A percentile compares a stretch with the other conserved stretches of the same genome.
These are phyloP conservation scores for Acanthococcus lagerstroemiae DNA, from an alignment of 2,888 invertebrate genomes.

Conservation along the genomic window DNA sequence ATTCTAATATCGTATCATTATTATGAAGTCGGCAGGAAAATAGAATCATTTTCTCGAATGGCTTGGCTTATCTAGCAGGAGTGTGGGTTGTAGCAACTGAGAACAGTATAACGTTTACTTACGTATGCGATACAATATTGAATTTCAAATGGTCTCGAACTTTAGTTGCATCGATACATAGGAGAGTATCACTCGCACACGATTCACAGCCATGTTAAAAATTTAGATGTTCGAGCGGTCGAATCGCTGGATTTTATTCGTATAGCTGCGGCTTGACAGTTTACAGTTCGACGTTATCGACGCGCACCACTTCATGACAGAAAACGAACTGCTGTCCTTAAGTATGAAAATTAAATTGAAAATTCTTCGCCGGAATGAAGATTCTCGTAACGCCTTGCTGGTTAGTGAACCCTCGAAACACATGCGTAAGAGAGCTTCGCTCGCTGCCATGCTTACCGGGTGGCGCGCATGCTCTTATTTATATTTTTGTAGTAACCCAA, in stretches of 20 bases:
- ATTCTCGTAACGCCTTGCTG: conserved; percentile 19
- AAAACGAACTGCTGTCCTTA: too few relatives aligned
- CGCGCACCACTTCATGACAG: too few relatives aligned
- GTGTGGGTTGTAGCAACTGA: too few relatives aligned
- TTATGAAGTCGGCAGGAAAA: too few relatives aligned
- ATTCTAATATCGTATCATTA: too few relatives aligned
- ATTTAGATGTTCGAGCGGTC: not conserved
- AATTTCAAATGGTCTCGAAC: not conserved
- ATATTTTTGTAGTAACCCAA: not conserved
- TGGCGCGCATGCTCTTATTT: not conserved
- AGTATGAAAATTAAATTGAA: conserved; percentile 16
- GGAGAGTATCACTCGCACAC: not conserved
- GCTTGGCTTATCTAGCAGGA: too few relatives aligned
- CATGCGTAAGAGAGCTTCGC: conserved; percentile 11
- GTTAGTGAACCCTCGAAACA: conserved; percentile 16
- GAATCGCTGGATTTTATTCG: too few relatives aligned
- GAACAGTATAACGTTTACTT: not conserved
- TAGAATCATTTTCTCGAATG: too few relatives aligned
- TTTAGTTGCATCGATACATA: not conserved
- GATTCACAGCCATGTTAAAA: not conserved
- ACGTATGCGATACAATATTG: not conserved
- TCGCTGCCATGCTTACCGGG: not conserved
- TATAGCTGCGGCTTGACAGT: too few relatives aligned
- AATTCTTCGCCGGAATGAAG: conserved; percentile 16
- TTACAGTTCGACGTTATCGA: not conserved